Percentiles rank a stretch among this genome's conserved stretches.
These are phyloP conservation scores for Thera britannica DNA, from an alignment of 2,888 invertebrate genomes.

Conservation along the genomic window DNA sequence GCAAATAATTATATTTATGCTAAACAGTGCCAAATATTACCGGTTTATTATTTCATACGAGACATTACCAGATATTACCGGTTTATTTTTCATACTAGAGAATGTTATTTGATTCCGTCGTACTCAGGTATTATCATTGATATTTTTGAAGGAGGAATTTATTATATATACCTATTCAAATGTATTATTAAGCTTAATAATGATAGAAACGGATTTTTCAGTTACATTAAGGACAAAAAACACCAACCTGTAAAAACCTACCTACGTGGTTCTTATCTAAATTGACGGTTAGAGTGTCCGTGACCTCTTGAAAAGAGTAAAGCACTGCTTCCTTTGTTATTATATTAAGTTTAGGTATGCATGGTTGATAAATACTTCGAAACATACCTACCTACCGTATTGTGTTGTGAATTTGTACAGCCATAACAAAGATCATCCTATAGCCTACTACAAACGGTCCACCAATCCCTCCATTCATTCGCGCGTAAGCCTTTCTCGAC, in stretches of 20 bases:
- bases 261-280: not conserved
- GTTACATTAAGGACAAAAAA: not conserved
- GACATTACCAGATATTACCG: no score
- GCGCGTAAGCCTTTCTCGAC: constrained; percentile 67
- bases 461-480: constrained; percentile 64
- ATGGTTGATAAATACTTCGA: not conserved
- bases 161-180: no score
- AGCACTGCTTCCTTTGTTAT: not conserved
- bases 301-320: not conserved
- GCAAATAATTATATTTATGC: no score
- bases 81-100: no score
- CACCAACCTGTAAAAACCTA: not conserved
- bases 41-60: no score
- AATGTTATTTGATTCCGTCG: no score
- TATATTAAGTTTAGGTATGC: not conserved
- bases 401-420: constrained; percentile 1
- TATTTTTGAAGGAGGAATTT: no score
- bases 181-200: no score
- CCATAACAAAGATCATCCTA: constrained; percentile 35
- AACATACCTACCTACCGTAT: not conserved
- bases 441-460: constrained; percentile 28
- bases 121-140: no score
- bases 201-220: no score
- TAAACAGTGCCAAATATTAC: no score
- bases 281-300: not conserved